Percentiles rank a stretch among this genome's conserved stretches.
Conservation (phyloP, 1,140 invertebrate genomes). For the Heliconius hewitsoni region DNA sequence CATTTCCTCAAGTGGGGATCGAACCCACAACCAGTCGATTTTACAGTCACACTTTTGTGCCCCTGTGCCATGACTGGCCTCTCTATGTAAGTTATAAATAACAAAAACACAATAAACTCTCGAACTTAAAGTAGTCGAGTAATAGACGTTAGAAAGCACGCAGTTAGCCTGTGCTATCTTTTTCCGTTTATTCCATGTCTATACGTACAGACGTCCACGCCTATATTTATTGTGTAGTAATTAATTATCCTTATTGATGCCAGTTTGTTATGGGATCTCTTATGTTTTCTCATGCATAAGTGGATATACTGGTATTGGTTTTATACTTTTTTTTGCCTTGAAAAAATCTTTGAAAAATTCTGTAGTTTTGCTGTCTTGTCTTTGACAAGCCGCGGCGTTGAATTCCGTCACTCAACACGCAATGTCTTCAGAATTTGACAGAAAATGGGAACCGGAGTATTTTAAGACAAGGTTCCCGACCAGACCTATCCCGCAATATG, state of each 20-base stretch:
- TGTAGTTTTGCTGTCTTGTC: too few relatives aligned
- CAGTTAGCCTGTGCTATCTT: conserved; percentile 2
- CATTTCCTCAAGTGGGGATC: too few relatives aligned
- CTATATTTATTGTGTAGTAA: conserved; percentile 1
- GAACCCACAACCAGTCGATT: too few relatives aligned
- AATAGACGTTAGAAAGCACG: conserved; percentile 10
- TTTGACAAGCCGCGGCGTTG: neutral
- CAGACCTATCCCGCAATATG: neutral
- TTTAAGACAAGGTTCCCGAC: neutral
- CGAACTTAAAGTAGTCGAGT: neutral
- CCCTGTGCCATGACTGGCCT: too few relatives aligned
- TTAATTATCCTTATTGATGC: conserved; percentile 9
- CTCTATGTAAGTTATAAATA: neutral
- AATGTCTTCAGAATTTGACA: too few relatives aligned
- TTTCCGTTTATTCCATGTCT: conserved; percentile 10
- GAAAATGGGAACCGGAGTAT: neutral
- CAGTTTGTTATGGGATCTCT: neutral
- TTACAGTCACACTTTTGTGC: too few relatives aligned
- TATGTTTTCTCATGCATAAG: neutral
- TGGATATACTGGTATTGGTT: neutral
- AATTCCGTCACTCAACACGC: neutral
- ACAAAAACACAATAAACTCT: neutral
- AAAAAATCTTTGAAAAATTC: too few relatives aligned
- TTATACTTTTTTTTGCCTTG: too few relatives aligned
- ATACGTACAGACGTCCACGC: neutral